phyloP scores from a whole-genome alignment of 1,140 invertebrate genomes.

The Drosophila cardini region DNA sequence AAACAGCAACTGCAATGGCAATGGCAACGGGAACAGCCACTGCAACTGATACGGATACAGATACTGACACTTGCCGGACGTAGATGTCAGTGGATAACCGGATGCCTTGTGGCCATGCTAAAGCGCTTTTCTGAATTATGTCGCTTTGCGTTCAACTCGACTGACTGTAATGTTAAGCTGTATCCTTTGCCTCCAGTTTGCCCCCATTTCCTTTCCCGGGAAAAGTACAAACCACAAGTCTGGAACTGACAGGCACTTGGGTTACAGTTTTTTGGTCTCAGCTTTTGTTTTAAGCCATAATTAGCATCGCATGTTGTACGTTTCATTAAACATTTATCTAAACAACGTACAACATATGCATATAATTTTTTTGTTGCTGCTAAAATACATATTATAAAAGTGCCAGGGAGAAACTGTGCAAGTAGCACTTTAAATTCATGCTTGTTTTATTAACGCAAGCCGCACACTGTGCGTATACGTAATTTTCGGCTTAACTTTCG shows the following conservation, averaged over 20 bases:
- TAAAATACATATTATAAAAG: neutral
- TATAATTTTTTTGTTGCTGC: neutral
- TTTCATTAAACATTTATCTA: constrained; percentile 67
- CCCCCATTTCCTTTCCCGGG: neutral
- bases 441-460: constrained; percentile 60
- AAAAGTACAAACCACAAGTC: constrained; percentile 9
- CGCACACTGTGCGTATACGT: constrained; percentile 55
- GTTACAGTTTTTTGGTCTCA: neutral
- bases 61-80: constrained; percentile 46
- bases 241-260: constrained; percentile 12
- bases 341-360: constrained; percentile 21
- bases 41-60: constrained; percentile 22
- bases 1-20: constrained; percentile 17
- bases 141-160: constrained; percentile 56
- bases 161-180: constrained; percentile 41
- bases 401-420: constrained; percentile 3
- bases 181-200: neutral
- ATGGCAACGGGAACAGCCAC: neutral
- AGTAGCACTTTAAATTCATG: constrained; percentile 69
- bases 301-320: constrained; percentile 45
- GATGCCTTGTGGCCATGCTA: constrained; percentile 40
- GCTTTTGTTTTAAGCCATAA: constrained; percentile 31
- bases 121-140: constrained; percentile 71
- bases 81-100: constrained; percentile 38
- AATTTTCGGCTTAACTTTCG: constrained; percentile 33